A percentile compares a stretch with the other conserved stretches of the same genome.
phyloP scores from a whole-genome alignment of 1,140 invertebrate species.

The Papilio aristodemus region DNA sequence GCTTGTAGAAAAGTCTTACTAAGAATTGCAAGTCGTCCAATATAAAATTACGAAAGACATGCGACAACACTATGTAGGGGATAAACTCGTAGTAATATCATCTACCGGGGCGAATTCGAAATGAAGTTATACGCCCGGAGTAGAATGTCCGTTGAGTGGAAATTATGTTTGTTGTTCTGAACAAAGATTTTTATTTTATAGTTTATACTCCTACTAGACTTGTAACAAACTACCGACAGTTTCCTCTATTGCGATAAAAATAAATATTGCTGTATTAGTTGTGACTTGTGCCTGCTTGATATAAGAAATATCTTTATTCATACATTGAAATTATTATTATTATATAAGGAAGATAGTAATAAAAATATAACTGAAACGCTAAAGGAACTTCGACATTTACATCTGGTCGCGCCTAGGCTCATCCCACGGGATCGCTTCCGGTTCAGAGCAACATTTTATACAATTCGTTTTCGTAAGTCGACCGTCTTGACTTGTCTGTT shows the following conservation, averaged over 20 bases:
- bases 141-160: not conserved
- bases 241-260: too few species aligned
- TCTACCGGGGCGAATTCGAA: not conserved
- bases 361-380: slow-evolving; percentile 9
- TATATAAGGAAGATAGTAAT: not conserved
- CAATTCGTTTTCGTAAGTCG: slow-evolving; percentile 1
- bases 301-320: too few species aligned
- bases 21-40: too few species aligned
- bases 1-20: too few species aligned
- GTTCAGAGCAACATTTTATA: slow-evolving; percentile 7
- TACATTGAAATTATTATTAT: not conserved
- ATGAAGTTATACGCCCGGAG: not conserved
- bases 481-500: not conserved
- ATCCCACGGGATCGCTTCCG: slow-evolving; percentile 14
- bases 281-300: too few species aligned
- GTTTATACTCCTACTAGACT: not conserved
- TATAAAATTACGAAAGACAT: too few species aligned
- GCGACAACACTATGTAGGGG: not conserved
- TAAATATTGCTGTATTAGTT: not conserved
- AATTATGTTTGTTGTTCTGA: not conserved
- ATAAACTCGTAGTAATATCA: not conserved
- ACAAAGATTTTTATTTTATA: not conserved
- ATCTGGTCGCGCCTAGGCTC: not conserved
- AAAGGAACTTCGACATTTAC: not conserved
- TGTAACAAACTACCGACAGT: not conserved